Conservation (phyloP, 1,140 invertebrate genomes). For the Whitmania pigra region DNA sequence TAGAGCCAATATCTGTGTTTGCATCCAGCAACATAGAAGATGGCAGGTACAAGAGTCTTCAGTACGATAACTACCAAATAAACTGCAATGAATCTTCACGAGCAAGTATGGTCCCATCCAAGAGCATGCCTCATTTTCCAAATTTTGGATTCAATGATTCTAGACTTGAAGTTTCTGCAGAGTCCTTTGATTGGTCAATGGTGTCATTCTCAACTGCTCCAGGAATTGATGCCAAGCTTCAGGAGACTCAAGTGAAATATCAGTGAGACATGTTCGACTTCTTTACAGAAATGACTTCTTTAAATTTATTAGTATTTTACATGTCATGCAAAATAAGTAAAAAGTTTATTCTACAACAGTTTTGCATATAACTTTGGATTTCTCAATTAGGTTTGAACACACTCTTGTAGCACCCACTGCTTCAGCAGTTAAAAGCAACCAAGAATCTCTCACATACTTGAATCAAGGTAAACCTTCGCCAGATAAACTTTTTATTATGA, state of each 20-base stretch:
- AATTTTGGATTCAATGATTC: background rate
- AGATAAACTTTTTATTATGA: background rate
- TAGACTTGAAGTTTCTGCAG: background rate
- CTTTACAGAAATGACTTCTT: too few relatives aligned
- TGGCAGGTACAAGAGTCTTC: too few relatives aligned
- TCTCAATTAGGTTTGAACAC: slow-evolving; percentile 68
- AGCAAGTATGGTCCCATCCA: slow-evolving; percentile 6
- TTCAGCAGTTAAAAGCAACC: slow-evolving; percentile 86
- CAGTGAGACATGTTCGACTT: too few relatives aligned
- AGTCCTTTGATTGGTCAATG: slow-evolving; percentile 8
- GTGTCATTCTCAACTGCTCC: background rate
- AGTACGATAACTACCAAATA: background rate
- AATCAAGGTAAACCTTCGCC: slow-evolving; percentile 58
- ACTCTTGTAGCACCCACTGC: slow-evolving; percentile 85
- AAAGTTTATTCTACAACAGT: too few relatives aligned
- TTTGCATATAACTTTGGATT: too few relatives aligned
- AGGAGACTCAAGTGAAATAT: too few relatives aligned
- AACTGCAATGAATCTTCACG: slow-evolving; percentile 11
- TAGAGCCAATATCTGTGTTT: too few relatives aligned
- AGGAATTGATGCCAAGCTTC: too few relatives aligned
- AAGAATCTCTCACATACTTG: slow-evolving; percentile 86
- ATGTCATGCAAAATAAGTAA: too few relatives aligned
- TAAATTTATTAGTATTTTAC: too few relatives aligned
- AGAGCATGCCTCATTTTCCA: slow-evolving; percentile 7
- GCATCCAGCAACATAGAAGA: too few relatives aligned